Evolutionary conservation across 2,113 vertebrate species (phyloP), one percentile per base, ranked within the genome.

Genomic region (Eira barbara): DNA sequence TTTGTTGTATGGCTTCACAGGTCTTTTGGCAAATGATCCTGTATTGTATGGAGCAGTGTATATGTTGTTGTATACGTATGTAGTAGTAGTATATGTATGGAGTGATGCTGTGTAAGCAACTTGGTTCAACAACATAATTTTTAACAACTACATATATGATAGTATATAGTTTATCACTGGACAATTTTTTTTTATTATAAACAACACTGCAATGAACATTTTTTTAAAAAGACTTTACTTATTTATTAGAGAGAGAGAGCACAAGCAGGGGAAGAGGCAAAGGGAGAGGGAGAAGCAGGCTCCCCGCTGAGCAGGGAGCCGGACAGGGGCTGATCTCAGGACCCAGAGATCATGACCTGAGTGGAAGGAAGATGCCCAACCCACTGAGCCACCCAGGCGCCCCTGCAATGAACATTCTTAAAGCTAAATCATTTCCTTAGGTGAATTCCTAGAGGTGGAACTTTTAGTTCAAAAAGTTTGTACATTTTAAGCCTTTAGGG

Each of bases 391-490:
- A 73, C 21, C 36, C 21, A 73, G 71, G 71, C 1, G 3, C 71
- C 21, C 69, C 11, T 79, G 23, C 6, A 95, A 10, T 94, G 61
- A 96, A 59, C 7, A 55, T 78, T 65, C 34, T 73, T 92, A 95
- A 90, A 94, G 49, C 52, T 92, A 92, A 82, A 67, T 82, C 59
- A 91, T 91, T 92, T 61, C 52, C 55, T 73, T 71, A 71, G 31
- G 23, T 93, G 76, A 95, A 96, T 91, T 76, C 42, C 13, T 47
- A 91, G 27, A 95, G 8, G 82, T 67, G 42, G 31, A 57, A 79
- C 20, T 96, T 94, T 47, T 71, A 12, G 5, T 87, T 86, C 55
- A 25, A 79, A 95, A 95, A 36, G 29, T 47, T 82, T n/a, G 25
- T 57, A 63, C 15, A 4, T 90, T 87, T 83, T 85, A 93, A 89